Percentiles rank a stretch among this genome's conserved stretches.
Evolutionary conservation across 2,113 vertebrate species (phyloP).

Genomic region (Porphyrio hochstetteri): DNA sequence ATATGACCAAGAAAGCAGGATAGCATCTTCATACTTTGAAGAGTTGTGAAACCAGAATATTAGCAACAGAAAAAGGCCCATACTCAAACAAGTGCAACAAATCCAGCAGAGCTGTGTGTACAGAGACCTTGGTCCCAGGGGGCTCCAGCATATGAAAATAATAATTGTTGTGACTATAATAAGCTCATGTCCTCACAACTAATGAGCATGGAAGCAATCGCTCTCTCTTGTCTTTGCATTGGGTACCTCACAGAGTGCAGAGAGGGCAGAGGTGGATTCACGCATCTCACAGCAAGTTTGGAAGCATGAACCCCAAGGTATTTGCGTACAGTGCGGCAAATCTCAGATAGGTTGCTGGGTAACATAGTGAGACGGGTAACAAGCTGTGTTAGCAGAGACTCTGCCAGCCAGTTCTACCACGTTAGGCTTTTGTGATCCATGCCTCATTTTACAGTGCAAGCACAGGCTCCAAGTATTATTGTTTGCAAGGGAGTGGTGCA

Average conservation of each 20-base stretch:
- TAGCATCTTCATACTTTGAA: neutral
- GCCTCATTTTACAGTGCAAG: neutral
- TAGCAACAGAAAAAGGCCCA: neutral
- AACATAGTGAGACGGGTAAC: neutral
- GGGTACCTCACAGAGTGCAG: neutral
- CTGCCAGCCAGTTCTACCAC: neutral
- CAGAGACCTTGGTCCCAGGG: neutral
- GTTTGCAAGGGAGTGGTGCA: neutral
- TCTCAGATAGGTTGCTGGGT: neutral
- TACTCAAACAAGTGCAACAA: neutral
- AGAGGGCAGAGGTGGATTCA: neutral
- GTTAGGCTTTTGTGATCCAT: neutral
- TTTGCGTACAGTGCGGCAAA: neutral
- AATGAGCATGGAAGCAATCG: neutral
- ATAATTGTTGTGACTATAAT: neutral
- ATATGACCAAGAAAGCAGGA: neutral
- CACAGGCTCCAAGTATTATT: neutral
- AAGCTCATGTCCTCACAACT: neutral
- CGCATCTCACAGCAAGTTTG: neutral
- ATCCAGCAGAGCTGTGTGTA: neutral
- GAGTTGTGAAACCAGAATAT: neutral
- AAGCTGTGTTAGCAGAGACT: neutral
- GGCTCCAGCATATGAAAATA: neutral
- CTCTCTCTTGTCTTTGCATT: neutral
- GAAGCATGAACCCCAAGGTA: neutral